Evolutionary conservation across 2,888 invertebrate genomes (phyloP).

Genomic region (Amitus sp.): DNA sequence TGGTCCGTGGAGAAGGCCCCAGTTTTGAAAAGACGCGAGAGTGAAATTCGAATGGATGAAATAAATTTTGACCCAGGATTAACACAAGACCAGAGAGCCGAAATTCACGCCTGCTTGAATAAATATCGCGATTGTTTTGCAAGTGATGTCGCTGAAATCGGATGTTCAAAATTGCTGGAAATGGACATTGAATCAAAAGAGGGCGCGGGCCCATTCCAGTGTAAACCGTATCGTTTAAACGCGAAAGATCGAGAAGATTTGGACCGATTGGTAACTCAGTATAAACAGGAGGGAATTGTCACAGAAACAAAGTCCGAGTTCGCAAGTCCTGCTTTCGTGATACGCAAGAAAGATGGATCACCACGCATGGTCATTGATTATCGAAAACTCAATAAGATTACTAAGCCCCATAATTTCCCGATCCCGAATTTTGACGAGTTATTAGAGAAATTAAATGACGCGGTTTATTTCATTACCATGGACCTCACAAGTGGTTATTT

Average conservation of each 20-base stretch:
- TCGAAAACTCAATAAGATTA: constrained; percentile 14
- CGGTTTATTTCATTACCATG: constrained; percentile 13
- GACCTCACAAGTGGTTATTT: constrained; percentile 22
- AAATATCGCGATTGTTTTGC: constrained; percentile 16
- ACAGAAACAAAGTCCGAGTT: constrained; percentile 21
- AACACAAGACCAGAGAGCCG: constrained; percentile 2
- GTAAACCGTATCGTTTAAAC: constrained; percentile 26
- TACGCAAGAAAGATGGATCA: constrained; percentile 25
- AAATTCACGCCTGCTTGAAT: constrained; percentile 9
- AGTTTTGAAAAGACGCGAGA: background rate
- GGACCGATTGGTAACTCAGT: constrained; percentile 4
- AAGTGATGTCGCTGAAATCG: constrained; percentile 8
- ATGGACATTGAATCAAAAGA: constrained; percentile 28
- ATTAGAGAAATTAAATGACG: constrained; percentile 8
- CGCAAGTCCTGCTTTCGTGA: constrained; percentile 29
- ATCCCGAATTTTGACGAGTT: constrained; percentile 25
- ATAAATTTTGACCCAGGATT: background rate
- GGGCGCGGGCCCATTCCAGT: constrained; percentile 1
- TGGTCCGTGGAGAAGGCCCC: background rate
- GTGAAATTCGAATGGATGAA: background rate
- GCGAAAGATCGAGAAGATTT: constrained; percentile 15
- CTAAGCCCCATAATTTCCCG: constrained; percentile 9
- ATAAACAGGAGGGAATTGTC: constrained; percentile 21
- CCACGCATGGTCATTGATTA: constrained; percentile 28
- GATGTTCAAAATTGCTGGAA: constrained; percentile 10